A percentile compares a stretch with the other conserved stretches of the same genome.
phyloP scores from a whole-genome alignment of 2,888 invertebrate species.

The Malachius bipustulatus region DNA sequence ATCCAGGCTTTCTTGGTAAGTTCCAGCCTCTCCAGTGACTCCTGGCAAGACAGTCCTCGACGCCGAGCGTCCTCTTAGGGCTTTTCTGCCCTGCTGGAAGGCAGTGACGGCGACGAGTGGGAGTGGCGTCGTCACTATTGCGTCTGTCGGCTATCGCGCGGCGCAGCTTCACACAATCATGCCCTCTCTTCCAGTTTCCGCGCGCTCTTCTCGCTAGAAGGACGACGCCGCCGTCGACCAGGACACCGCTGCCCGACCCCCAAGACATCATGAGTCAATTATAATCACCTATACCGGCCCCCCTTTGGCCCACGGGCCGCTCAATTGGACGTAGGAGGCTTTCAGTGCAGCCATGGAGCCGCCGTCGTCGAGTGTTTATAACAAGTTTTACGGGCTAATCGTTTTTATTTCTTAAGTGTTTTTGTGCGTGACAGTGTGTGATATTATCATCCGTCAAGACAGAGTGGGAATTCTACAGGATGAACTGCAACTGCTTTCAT shows the following conservation, averaged over 20 bases:
- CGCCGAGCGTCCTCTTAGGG: conserved; percentile 18
- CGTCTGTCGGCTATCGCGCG: conserved; percentile 26
- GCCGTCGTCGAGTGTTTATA: no score
- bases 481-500: no score
- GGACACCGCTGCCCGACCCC: no score
- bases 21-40: conserved; percentile 9
- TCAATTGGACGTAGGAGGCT: no score
- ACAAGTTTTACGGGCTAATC: neutral
- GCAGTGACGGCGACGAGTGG: conserved; percentile 31
- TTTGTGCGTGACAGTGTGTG: conserved; percentile 1
- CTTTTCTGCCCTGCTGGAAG: no score
- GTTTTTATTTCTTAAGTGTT: neutral
- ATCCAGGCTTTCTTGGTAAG: conserved; percentile 10
- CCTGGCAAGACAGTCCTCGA: conserved; percentile 13
- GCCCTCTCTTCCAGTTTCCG: conserved; percentile 33
- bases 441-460: no score
- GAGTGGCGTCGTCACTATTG: conserved; percentile 32
- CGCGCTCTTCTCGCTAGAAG: conserved; percentile 32
- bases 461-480: no score
- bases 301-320: no score
- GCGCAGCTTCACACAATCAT: conserved; percentile 31
- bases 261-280: no score
- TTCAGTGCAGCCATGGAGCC: no score
- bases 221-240: no score
- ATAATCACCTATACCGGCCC: no score